Conservation (phyloP, 1,140 invertebrate species). For the Danaus melanippus region DNA sequence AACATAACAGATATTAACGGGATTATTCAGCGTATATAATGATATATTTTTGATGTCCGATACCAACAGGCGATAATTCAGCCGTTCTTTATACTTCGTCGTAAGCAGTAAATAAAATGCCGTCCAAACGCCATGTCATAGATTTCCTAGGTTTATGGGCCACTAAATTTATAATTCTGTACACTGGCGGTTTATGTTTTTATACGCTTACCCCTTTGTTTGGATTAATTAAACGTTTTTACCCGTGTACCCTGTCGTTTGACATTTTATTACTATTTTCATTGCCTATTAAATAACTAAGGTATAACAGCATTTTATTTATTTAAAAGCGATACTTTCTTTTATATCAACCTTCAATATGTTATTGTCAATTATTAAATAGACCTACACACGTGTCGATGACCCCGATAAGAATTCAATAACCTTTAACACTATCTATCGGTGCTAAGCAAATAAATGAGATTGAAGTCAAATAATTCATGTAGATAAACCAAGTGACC, state of each 20-base stretch:
- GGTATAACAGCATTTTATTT: too few relatives aligned
- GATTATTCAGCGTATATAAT: too few relatives aligned
- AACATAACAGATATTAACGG: too few relatives aligned
- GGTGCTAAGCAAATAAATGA: conserved; percentile 19
- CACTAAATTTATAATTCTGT: conserved; percentile 25
- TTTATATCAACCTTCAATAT: too few relatives aligned
- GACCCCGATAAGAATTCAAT: conserved; percentile 54
- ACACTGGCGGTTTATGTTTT: conserved; percentile 24
- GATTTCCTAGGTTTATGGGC: conserved; percentile 22
- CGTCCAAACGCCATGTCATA: conserved; percentile 8
- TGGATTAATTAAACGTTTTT: conserved; percentile 25
- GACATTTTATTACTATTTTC: conserved; percentile 14
- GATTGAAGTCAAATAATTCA: background rate
- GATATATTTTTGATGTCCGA: too few relatives aligned
- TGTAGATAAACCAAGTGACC: too few relatives aligned
- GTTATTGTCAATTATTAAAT: too few relatives aligned
- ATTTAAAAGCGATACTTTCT: too few relatives aligned
- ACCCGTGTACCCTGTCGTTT: conserved; percentile 14
- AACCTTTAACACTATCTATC: conserved; percentile 25
- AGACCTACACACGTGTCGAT: conserved; percentile 22
- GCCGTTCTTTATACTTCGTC: too few relatives aligned
- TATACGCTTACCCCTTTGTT: conserved; percentile 29
- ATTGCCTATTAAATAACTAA: conserved; percentile 1
- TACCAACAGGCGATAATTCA: too few relatives aligned
- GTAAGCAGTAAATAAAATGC: background rate